Evolutionary conservation across 2,113 vertebrate genomes (phyloP).

Genomic region (Catharus fuscescens): DNA sequence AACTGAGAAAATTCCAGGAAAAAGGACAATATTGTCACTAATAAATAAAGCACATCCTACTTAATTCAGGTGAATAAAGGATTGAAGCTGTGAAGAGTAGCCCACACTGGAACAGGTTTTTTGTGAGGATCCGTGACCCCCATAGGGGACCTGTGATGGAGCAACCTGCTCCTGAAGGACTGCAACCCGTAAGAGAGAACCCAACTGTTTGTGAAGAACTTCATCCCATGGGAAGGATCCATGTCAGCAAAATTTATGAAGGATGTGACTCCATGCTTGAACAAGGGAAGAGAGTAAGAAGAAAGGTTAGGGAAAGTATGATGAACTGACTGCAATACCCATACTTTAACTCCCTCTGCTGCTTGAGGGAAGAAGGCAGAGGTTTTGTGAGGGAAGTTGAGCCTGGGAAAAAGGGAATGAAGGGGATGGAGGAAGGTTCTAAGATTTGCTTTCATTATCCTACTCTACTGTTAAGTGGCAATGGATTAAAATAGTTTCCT

Average conservation of each 20-base stretch:
- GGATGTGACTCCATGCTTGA: not conserved
- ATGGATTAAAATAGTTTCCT: not conserved
- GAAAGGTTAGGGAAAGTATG: not conserved
- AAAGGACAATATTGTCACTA: not conserved
- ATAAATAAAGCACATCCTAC: not conserved
- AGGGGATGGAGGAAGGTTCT: not conserved
- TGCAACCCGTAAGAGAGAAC: accelerated
- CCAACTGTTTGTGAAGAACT: not conserved
- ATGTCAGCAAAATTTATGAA: too few species aligned
- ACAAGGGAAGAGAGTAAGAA: not conserved
- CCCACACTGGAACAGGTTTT: not conserved
- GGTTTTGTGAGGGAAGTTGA: not conserved
- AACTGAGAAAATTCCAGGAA: not conserved
- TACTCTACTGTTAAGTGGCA: not conserved
- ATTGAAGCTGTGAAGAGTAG: not conserved
- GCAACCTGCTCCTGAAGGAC: not conserved
- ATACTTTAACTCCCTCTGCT: accelerated
- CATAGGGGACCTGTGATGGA: not conserved
- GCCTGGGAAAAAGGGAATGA: not conserved
- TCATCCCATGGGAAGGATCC: not conserved
- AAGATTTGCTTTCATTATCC: not conserved
- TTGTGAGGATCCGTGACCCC: not conserved
- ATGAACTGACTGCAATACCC: not conserved
- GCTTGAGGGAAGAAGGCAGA: not conserved
- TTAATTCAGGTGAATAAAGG: not conserved